Evolutionary conservation across 1,140 invertebrate genomes (phyloP).

Genomic region (Maniola jurtina): DNA sequence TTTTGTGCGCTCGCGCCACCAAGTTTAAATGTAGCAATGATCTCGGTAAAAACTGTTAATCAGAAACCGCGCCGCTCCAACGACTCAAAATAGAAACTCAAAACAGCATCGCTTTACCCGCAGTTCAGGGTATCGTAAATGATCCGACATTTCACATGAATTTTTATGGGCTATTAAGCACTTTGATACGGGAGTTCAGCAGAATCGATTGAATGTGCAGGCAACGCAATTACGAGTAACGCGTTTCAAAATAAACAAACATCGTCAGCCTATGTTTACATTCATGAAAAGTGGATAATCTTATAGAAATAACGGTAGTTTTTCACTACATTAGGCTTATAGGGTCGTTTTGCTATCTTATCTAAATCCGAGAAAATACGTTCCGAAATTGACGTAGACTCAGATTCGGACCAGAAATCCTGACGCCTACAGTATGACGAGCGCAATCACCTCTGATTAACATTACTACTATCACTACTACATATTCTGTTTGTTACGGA

Average conservation of each 20-base stretch:
- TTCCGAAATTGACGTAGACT: too few relatives aligned
- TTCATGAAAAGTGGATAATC: background rate
- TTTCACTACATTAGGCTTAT: background rate
- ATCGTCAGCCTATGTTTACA: background rate
- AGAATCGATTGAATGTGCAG: slow-evolving; percentile 25
- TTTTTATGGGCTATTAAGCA: slow-evolving; percentile 56
- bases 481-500: too few relatives aligned
- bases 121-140: slow-evolving; percentile 53
- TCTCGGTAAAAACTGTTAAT: slow-evolving; percentile 62
- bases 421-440: too few relatives aligned
- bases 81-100: slow-evolving; percentile 30
- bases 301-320: background rate
- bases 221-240: slow-evolving; percentile 17
- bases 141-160: slow-evolving; percentile 40
- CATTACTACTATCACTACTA: too few relatives aligned
- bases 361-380: too few relatives aligned
- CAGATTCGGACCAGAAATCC: too few relatives aligned
- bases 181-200: slow-evolving; percentile 38
- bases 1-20: slow-evolving; percentile 31
- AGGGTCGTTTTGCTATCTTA: background rate
- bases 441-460: too few relatives aligned
- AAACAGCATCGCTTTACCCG: slow-evolving; percentile 46
- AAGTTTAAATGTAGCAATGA: slow-evolving; percentile 49
- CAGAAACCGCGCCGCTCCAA: slow-evolving; percentile 23
- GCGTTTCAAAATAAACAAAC: slow-evolving; percentile 25